Base-by-base conservation (phyloP, 2,113 vertebrate genomes). In the Myocastor coypus region DNA sequence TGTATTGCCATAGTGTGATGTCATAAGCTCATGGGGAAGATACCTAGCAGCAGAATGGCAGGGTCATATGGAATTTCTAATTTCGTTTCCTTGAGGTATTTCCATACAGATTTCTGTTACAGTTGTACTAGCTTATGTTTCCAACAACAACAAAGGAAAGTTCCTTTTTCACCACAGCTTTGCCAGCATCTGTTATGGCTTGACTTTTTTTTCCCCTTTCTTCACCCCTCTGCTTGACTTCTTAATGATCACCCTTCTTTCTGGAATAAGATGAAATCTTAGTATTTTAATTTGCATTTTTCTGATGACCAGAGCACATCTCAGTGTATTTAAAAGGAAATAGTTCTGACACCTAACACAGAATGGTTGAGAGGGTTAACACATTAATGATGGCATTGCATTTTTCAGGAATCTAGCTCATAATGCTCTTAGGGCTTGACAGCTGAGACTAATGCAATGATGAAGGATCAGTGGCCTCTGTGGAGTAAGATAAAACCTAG, bases 401-500 rank as follows among this genome's bases (percentile, higher is more conserved):
- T 86, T 97, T 94, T 96, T 94, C 89, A 81, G 78, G 87, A 96
- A 77, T 77, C 63, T 57, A 24, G 59, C 90, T 78, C 69, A 26
- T 91, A 92, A 97, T 88, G 68, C 85, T 92, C 95, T 96, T 88
- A 83, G 82, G 24, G 66, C 92, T 92, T 97, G 96, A 96, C 88
- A 92, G 91, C 88, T 77, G 92, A 94, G 92, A 95, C 85, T 85
- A 95, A 95, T 91, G 82, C 17, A 42, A 93, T 97, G 96, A 95
- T 94, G 95, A 94, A 96, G 87, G 82, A 94, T 94, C 92, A 82
- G 59, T 68, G 93, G 94, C 80, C 92, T 96, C 91, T 75, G 90
- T 87, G 95, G 96, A 85, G n/a, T 93, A 91, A 96, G 96, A 95
- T 87, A 96, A 97, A 94, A 89, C 94, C 87, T 83, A 46, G 77